Base-by-base conservation (phyloP, 1,140 invertebrate species). In the Tyrophagus putrescentiae region DNA sequence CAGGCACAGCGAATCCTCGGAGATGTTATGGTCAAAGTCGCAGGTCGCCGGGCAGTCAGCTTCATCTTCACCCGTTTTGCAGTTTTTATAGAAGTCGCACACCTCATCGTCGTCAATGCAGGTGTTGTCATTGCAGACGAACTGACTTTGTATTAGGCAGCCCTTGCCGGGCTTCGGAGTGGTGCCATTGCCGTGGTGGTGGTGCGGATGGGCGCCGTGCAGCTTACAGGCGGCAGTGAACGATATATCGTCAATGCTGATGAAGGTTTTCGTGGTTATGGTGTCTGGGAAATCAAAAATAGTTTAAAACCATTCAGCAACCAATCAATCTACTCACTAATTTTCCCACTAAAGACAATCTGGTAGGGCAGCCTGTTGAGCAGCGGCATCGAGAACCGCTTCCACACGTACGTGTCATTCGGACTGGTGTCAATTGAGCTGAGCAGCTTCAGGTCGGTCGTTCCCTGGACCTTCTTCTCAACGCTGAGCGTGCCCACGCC, bases 231-330 rank as follows among this genome's bases (percentile, higher is more conserved):
- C 34, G 25, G 23, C 21, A 3, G 60, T 60, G 7, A 67, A 65
- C 18, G 62, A 64, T 18, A 65, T 59, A 50, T 67, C 67, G 48
- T 67, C 67, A 4, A 67, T 64, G 6, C 65, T 63, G 31, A 67
- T 9, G 21, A 64, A 53, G 21, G 48, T 39, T 33, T 60, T 60
- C 4, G 32, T 9, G 5, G 31, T 54, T 7, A 54, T 48, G 18
- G 23, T 21, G 13, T 7, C 45, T n/a, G n/a, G 36, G 13, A 13
- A 39, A 39, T 39, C 36, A 39, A 39, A 39, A 39, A 13, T 13
- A 13, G n/a, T 39, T 39, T 13, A 39, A 39, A 39, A 13, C 36
- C n/a, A n/a, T n/a, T n/a, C n/a, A n/a, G n/a, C n/a, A n/a, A n/a
- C n/a, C n/a, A n/a, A n/a, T n/a, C n/a, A n/a, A n/a, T n/a, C 36